Percentiles rank a stretch among this genome's conserved stretches.
Evolutionary conservation across 2,113 vertebrate genomes (phyloP).

Genomic region (Leptocoma aspasia): DNA sequence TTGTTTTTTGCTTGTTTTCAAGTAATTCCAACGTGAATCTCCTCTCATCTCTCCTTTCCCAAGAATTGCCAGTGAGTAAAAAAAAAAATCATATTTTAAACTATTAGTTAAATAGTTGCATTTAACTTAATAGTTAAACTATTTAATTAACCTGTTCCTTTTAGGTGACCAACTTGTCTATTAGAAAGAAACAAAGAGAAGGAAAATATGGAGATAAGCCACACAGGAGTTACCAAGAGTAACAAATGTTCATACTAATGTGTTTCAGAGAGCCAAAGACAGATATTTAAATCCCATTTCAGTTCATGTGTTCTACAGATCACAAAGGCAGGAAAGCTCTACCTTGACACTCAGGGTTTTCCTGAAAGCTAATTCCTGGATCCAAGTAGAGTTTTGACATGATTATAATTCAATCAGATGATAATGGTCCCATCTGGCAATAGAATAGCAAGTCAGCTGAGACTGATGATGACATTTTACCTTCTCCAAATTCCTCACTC

Average conservation of each 20-base stretch:
- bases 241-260: background rate
- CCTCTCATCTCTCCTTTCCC: background rate
- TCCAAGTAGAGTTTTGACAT: conserved; percentile 26
- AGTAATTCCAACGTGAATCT: background rate
- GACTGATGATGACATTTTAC: conserved; percentile 59
- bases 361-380: conserved; percentile 38
- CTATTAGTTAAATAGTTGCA: background rate
- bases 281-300: background rate
- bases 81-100: background rate
- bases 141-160: background rate
- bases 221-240: background rate
- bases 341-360: conserved; percentile 11
- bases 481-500: conserved; percentile 38
- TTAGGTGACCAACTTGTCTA: background rate
- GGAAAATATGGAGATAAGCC: background rate
- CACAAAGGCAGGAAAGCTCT: conserved; percentile 13
- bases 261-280: background rate
- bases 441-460: conserved; percentile 34
- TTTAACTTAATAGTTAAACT: background rate
- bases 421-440: conserved; percentile 48
- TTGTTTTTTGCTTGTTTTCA: background rate
- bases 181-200: background rate
- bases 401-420: conserved; percentile 45
- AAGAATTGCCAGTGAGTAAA: background rate
- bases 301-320: background rate